These are phyloP conservation scores for Ooceraea biroi DNA, from an alignment of 1,140 invertebrate genomes.

Conservation along the genomic window DNA sequence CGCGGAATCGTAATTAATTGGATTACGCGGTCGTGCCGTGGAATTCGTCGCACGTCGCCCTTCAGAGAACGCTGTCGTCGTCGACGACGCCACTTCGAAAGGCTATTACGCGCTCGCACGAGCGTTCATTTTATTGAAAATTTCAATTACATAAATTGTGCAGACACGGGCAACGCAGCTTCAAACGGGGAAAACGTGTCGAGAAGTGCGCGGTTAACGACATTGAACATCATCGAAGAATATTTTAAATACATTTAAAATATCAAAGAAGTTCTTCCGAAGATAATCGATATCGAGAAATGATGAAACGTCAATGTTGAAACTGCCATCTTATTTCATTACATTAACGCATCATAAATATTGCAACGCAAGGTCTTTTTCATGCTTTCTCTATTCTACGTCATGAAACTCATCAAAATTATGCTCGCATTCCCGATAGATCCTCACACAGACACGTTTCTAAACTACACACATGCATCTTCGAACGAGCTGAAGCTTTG, in stretches of 20 bases:
- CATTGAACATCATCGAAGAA: too few species aligned
- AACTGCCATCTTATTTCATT: background rate
- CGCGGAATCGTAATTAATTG: slow-evolving; percentile 54
- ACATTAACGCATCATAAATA: background rate
- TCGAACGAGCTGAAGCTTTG: slow-evolving; percentile 7
- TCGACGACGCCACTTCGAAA: background rate
- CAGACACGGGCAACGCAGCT: slow-evolving; percentile 32
- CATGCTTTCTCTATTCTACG: background rate
- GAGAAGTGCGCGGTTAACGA: background rate
- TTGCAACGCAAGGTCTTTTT: too few species aligned
- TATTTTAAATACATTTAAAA: background rate
- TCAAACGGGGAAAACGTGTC: slow-evolving; percentile 22
- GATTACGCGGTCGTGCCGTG: slow-evolving; percentile 44
- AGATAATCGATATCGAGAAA: background rate
- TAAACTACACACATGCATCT: too few species aligned
- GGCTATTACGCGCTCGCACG: slow-evolving; percentile 51
- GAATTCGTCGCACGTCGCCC: slow-evolving; percentile 54
- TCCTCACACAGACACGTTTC: background rate
- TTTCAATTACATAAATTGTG: slow-evolving; percentile 53
- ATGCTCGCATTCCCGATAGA: background rate
- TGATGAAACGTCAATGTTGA: background rate
- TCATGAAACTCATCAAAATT: background rate
- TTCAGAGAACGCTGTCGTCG: background rate
- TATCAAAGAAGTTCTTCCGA: background rate
- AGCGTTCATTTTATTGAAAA: slow-evolving; percentile 55